Base-by-base conservation (phyloP, 1,140 invertebrate genomes). In the Musca domestica region DNA sequence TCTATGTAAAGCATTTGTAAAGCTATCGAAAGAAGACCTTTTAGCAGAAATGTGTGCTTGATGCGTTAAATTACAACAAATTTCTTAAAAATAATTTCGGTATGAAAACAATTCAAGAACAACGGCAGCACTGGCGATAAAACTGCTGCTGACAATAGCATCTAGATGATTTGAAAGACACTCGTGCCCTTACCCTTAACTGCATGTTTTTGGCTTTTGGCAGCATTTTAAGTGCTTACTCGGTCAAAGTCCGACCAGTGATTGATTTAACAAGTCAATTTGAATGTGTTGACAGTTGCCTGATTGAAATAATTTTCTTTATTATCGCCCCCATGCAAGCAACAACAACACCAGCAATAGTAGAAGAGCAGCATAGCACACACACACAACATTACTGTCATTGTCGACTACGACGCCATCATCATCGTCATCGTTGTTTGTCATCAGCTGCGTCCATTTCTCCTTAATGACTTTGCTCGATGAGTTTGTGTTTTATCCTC, bases 221-320 rank as follows among this genome's bases (percentile, higher is more conserved):
- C 56, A 61, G 30, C 30, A 34, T 61, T 27, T 61, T 41, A 61
- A 61, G 56, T 61, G 30, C 56, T 61, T 61, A 20, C 56, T 61
- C 14, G 56, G 25, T 34, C 17, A 23, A 61, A 61, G 19, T 61
- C 56, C 56, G 19, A 41, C 34, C 34, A 61, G 56, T 65, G 64
- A 65, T 51, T 65, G 64, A 65, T 65, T 65, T 48, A 65, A 51
- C 64, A 51, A 65, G 41, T 65, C 64, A 65, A 65, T 65, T 65
- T 65, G 34, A 65, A 65, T 49, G 64, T 51, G 64, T 65, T 65
- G 64, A 65, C 64, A 65, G 64, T 49, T 65, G 46, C 48, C 46
- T 49, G 41, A 51, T 49, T 65, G 64, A 48, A 65, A 65, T 49
- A 49, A 49, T 48, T 65, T 65, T 65, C 64, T 48, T 51, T 51